Base-by-base conservation (phyloP, 1,140 invertebrate genomes). In the Eueides isabella region DNA sequence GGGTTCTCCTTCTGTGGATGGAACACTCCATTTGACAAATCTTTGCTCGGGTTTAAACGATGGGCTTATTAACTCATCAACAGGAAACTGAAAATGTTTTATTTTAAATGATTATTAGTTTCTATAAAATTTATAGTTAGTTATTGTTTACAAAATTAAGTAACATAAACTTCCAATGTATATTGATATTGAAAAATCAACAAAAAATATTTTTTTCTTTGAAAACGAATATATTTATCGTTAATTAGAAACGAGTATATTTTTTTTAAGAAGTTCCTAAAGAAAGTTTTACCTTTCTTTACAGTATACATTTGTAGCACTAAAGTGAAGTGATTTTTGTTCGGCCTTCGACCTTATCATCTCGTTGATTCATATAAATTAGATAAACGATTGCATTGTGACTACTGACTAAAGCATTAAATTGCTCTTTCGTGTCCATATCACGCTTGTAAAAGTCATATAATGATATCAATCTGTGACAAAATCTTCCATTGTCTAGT, bases 41-140 rank as follows among this genome's bases (percentile, higher is more conserved):
- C 87, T 87, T 74, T 91, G 92, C 31, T 91, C 88, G 7, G 85
- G 88, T 41, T 84, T 91, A 30, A 87, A 78, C 28, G 82, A 77
- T 14, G 88, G 72, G n/a, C 82, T 82, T 67, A 87, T 81, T 67
- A 86, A 84, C 30, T 90, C 88, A 6, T 87, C 85, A 0, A 86
- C 85, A 28, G 91, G 92, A 67, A 93, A 77, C 92, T 93, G 66
- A 65, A 66, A 67, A 67, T 7, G 65, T 28, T 28, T 44, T 33
- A 5, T 38, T 35, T 61, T n/a, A 12, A n/a, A n/a, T n/a, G n/a
- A n/a, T n/a, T n/a, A n/a, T n/a, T n/a, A n/a, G n/a, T n/a, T n/a
- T n/a, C n/a, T n/a, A n/a, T n/a, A n/a, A n/a, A n/a, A n/a, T n/a
- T n/a, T n/a, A n/a, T n/a, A n/a, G n/a, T n/a, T n/a, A n/a, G n/a